These are phyloP conservation scores for Ciona savignyi DNA, from an alignment of 23 tunicate species.

Conservation along the genomic window DNA sequence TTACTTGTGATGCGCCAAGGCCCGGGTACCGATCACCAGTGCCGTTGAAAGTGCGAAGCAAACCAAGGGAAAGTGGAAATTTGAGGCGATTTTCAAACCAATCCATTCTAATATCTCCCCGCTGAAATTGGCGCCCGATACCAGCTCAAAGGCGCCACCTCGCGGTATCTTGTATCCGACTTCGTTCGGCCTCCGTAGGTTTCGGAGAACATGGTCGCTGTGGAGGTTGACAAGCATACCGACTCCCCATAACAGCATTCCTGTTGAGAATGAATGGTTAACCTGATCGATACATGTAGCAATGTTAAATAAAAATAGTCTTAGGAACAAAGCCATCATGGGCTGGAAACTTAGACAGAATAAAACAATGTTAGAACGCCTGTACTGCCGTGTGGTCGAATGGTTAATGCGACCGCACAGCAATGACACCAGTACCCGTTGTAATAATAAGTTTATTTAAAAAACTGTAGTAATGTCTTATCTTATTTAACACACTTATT, in stretches of 20 bases:
- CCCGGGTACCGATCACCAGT: constrained; percentile 30
- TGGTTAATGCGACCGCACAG: no score
- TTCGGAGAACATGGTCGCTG: constrained; percentile 35
- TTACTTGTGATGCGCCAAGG: constrained; percentile 48
- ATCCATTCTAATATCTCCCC: constrained; percentile 51
- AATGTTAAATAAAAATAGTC: no score
- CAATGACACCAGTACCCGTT: no score
- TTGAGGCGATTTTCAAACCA: constrained; percentile 50
- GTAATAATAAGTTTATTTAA: no score
- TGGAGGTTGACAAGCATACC: constrained; percentile 37
- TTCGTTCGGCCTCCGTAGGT: constrained; percentile 34
- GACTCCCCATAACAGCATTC: constrained; percentile 10
- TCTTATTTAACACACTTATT: no score
- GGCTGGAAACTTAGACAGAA: no score
- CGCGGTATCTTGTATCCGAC: constrained; percentile 45
- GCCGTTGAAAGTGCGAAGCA: constrained; percentile 53
- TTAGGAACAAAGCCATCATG: no score
- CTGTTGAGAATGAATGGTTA: neutral
- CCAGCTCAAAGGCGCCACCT: constrained; percentile 48
- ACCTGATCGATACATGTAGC: no score
- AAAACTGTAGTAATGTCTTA: no score
- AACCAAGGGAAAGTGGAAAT: constrained; percentile 34
- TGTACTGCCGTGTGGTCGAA: no score
- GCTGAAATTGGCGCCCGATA: constrained; percentile 54
- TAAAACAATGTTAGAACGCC: no score